These are phyloP conservation scores for Ctenodactylus gundi DNA, from an alignment of 2,113 vertebrate species.

Conservation along the genomic window DNA sequence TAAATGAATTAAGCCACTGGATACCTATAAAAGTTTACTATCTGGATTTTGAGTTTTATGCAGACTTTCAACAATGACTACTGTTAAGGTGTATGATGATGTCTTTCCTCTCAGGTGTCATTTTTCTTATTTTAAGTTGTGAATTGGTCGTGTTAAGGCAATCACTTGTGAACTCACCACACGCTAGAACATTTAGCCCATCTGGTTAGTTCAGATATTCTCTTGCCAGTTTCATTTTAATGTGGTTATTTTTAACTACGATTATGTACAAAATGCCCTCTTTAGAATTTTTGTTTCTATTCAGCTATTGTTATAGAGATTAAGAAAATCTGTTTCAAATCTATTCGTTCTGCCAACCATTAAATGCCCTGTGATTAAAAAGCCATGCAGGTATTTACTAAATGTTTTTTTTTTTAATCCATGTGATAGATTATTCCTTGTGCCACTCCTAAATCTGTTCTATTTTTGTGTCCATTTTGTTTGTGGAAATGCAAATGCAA, in stretches of 20 bases:
- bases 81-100: background rate
- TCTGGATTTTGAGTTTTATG: background rate
- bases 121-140: background rate
- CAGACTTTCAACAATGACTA: background rate
- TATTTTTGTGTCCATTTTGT: background rate
- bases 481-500: background rate
- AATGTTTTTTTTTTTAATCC: background rate
- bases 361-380: conserved; percentile 10
- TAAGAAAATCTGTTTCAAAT: conserved; percentile 43
- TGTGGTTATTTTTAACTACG: conserved; percentile 13
- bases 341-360: background rate
- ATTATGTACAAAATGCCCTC: background rate
- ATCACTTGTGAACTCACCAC: conserved; percentile 1
- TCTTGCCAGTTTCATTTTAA: background rate
- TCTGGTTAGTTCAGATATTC: background rate
- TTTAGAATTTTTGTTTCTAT: background rate
- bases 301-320: background rate
- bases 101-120: background rate
- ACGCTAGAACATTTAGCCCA: background rate
- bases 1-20: background rate
- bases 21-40: background rate
- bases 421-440: background rate
- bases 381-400: background rate
- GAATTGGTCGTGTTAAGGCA: background rate
- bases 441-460: background rate